Base-by-base conservation (phyloP, 2,888 invertebrate species). In the Octodonta nipae region DNA sequence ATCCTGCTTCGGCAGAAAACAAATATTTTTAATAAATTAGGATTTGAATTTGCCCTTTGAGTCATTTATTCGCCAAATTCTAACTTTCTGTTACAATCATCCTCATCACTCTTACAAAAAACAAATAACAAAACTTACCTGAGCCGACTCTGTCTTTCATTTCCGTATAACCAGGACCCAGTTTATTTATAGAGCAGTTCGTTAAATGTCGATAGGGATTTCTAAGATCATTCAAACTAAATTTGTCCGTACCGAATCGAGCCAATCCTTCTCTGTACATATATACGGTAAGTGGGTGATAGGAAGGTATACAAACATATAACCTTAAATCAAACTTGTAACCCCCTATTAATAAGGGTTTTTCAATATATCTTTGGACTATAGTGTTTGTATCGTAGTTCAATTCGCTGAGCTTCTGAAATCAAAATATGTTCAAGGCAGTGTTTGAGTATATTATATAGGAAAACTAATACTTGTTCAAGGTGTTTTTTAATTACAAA, bases 291-390 rank as follows among this genome's bases (percentile, higher is more conserved):
- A 91, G 68, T 0, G 91, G 92, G 42, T 82, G 75, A 54, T 85
- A 86, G 0, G 81, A 83, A 0, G 89, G 83, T 30, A 92, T 80
- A 52, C 86, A 84, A 6, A 88, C 88, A 63, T 92, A 92, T 13
- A 92, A 64, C 15, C 92, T 69, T 20, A 92, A 68, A 63, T 92
- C 92, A 64, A 91, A 92, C 64, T 92, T 92, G 65, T 88, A 86
- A 2, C 85, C 87, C 2, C 85, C 88, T 42, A 89, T 77, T 8
- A 83, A 66, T 32, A 81, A 63, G 0, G 84, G 84, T 44, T 77
- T 73, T 51, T 79, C 77, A 11, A 85, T 78, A 60, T 85, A 85
- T 40, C 76, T 67, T 58, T 86, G 86, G 4, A 85, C 84, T 20
- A 87, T 79, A 2, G 84, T 79, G 32, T 77, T 76, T 34, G 73